phyloP scores from a whole-genome alignment of 1,140 invertebrate genomes.

The Macrobrachium rosenbergii region DNA sequence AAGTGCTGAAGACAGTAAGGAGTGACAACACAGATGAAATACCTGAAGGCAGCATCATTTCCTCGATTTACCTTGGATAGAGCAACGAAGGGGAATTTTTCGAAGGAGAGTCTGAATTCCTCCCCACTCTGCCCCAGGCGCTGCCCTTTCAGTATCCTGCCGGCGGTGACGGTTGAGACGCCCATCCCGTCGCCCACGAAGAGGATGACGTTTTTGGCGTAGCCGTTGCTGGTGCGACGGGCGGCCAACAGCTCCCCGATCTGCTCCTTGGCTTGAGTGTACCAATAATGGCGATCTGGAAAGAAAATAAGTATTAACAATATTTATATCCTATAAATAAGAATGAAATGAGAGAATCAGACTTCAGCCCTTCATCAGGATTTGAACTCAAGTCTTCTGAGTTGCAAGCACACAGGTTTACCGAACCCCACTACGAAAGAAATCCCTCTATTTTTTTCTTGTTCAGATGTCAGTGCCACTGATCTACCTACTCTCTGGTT shows the following conservation, averaged over 20 bases:
- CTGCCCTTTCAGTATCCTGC: conserved; percentile 65
- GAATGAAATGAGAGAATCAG: conserved; percentile 81
- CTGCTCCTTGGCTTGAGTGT: conserved; percentile 43
- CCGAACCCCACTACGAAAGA: no score
- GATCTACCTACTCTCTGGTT: no score
- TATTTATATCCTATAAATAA: background rate
- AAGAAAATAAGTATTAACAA: conserved; percentile 74
- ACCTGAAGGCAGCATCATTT: no score
- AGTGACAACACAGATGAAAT: no score
- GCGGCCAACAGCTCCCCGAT: conserved; percentile 32
- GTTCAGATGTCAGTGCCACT: no score
- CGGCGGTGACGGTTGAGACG: conserved; percentile 61
- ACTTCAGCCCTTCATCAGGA: conserved; percentile 67
- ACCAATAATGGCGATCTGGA: conserved; percentile 69
- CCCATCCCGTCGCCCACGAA: conserved; percentile 66
- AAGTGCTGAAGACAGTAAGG: background rate
- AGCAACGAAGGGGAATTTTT: conserved; percentile 86
- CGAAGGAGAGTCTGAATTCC: conserved; percentile 80
- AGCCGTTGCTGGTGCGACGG: conserved; percentile 45
- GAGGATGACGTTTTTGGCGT: conserved; percentile 57
- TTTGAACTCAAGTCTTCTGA: no score
- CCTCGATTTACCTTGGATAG: conserved; percentile 82
- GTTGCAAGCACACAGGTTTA: no score
- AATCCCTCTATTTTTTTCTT: no score
- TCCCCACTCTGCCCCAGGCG: conserved; percentile 73